Evolutionary conservation across 2,888 invertebrate genomes (phyloP), one percentile per base, ranked within the genome.

Genomic region (Prosapia bicincta): DNA sequence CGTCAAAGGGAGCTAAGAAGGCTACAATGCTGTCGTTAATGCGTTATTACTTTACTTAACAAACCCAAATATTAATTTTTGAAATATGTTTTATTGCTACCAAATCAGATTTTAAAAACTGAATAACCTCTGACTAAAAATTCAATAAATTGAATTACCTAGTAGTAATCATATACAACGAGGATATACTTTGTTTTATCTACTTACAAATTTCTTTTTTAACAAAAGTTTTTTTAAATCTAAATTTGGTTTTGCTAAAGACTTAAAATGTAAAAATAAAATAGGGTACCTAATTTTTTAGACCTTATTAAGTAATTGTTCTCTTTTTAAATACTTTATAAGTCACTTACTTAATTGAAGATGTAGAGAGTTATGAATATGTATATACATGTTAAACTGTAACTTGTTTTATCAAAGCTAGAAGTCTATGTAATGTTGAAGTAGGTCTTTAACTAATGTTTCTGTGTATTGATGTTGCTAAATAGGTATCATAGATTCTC

Each of bases 351-450:
- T 73, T 30, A 73, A 38, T 73, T 73, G 7, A 73, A 68, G 28
- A 38, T 73, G 73, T 73, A 73, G 73, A 73, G 43, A 73, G n/a
- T 66, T 54, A 54, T 54, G 54, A 73, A 68, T 43, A 38, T 73
- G 73, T 73, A 73, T 25, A 73, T 73, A 73, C 73, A 67, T 68
- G 73, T 73, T 73, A 73, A 73, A 54, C 68, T 73, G 67, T 54
- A 20, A 54, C 54, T 54, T 54, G 69, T 73, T 69, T 68, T 73
- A 73, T 73, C 67, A 54, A 54, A 54, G 20, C 54, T 54, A 54
- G 54, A 54, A 54, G 54, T 54, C 54, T 54, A 30, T 66, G 67
- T 73, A 73, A 69, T 74, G 69, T 65, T 69, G 25, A 69, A 25
- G 69, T 74, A 69, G 74, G 26, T 65, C 69, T 69, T 74, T 66